Base-by-base conservation (phyloP, 2,797 vertebrate genomes). In the Sylvia borin region DNA sequence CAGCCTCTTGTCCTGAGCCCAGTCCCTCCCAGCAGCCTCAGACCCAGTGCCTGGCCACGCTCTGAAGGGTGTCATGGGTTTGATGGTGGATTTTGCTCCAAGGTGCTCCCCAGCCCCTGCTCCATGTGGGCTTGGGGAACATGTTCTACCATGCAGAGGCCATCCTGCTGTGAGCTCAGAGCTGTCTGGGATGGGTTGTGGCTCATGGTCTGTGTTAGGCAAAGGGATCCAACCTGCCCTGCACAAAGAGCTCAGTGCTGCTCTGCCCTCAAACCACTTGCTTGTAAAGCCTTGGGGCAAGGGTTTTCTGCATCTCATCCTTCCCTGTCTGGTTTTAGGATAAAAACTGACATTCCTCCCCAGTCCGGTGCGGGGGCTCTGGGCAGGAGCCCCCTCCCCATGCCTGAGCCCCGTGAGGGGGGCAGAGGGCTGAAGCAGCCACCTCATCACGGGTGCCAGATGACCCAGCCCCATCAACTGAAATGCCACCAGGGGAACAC, bases 41-140 rank as follows among this genome's bases (percentile, higher is more conserved):
- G 29, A 11, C 32, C n/a, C 38, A 5, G 38, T 2, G 5, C 34
- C 4, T 0, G 0, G 34, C 31, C 31, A 2, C 1, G 0, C 38
- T 29, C 25, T 2, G 3, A 16, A 34, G 8, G n/a, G 6, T 2
- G 0, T 3, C 4, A 0, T 1, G 24, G 26, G 1, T 29, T 38
- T 50, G 13, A 4, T 36, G 34, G 10, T 68, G 54, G 22, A 5
- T 85, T 58, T 36, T 3, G 0, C 53, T 17, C 36, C 32, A 3
- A 8, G 43, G 36, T 57, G 31, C 26, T 67, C 36, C 31, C 26
- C 8, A 0, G 68, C 7, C 24, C 19, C 5, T 54, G 32, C 58
- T 50, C 57, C 85, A 11, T 0, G 7, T 50, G 42, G n/a, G 31
- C 60, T 11, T 4, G 1, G 32, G 57, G 32, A 25, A 3, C 65